Conservation (phyloP, 2,113 vertebrate species). For the Brachypteracias leptosomus region DNA sequence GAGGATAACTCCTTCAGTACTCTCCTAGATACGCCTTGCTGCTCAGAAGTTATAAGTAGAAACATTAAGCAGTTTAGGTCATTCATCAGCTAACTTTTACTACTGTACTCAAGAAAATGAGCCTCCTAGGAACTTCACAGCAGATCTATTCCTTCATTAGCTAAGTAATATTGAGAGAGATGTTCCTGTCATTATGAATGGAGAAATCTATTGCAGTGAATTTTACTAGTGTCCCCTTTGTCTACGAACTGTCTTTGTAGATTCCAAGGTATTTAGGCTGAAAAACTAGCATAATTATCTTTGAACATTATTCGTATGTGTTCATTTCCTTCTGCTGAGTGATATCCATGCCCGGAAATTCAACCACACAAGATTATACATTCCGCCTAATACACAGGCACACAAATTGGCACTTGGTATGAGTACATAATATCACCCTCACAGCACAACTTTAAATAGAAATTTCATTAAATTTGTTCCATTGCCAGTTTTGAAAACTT, state of each 20-base stretch:
- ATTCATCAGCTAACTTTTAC: slow-evolving; percentile 94
- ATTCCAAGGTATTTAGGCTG: slow-evolving; percentile 73
- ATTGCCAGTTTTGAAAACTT: background rate
- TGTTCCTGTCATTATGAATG: slow-evolving; percentile 78
- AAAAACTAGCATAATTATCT: slow-evolving; percentile 67
- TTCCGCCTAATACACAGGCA: background rate
- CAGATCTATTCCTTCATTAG: slow-evolving; percentile 84
- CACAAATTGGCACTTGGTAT: background rate
- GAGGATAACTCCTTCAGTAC: slow-evolving; percentile 78
- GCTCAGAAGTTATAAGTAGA: slow-evolving; percentile 82
- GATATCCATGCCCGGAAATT: background rate
- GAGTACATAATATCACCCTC: background rate
- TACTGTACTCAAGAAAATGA: slow-evolving; percentile 85
- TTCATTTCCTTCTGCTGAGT: slow-evolving; percentile 39
- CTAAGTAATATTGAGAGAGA: slow-evolving; percentile 91
- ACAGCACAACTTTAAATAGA: slow-evolving; percentile 28
- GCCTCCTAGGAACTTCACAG: slow-evolving; percentile 85
- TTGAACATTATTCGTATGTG: background rate
- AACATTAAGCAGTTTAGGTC: slow-evolving; percentile 83
- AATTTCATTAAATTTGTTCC: background rate
- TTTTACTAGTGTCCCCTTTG: slow-evolving; percentile 73
- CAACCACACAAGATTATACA: background rate
- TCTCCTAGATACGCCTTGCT: slow-evolving; percentile 81
- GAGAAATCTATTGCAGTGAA: slow-evolving; percentile 74
- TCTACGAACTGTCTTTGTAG: slow-evolving; percentile 70